Percentiles rank a stretch among this genome's conserved stretches.
Conservation (phyloP, 2,113 vertebrate species). For the Scolopax mira region DNA sequence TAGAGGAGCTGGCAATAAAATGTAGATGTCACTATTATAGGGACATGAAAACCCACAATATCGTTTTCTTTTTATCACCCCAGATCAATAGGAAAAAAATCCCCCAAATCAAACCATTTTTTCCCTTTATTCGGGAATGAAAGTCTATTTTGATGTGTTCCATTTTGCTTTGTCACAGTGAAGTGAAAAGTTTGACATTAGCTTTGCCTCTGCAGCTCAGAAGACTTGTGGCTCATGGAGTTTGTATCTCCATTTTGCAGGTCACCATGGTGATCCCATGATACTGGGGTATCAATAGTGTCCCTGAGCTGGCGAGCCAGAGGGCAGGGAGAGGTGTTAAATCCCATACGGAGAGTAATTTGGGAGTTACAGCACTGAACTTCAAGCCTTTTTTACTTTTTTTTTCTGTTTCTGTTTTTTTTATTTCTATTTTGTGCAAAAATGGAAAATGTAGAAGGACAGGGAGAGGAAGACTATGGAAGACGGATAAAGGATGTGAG, state of each 20-base stretch:
- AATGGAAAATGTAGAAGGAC: not conserved
- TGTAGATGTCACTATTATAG: not conserved
- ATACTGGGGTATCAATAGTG: accelerated
- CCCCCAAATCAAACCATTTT: not conserved
- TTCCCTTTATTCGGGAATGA: not conserved
- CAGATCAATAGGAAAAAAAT: not conserved
- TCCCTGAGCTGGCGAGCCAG: not conserved
- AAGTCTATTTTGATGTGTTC: not conserved
- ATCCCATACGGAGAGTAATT: accelerated
- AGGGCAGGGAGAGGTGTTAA: not conserved
- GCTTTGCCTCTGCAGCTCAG: not conserved
- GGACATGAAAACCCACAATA: not conserved
- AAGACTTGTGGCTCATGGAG: not conserved
- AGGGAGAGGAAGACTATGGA: not conserved
- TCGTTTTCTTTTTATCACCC: not conserved
- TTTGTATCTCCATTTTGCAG: not conserved
- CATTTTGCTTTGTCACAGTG: not conserved
- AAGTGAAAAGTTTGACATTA: not conserved
- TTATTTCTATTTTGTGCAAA: not conserved
- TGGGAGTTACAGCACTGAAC: not conserved
- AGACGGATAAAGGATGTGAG: not conserved
- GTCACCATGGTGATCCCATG: not conserved
- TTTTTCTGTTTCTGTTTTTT: not conserved
- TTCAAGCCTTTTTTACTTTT: not conserved
- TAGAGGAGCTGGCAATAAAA: not conserved